These are phyloP conservation scores for Lycaena phlaeas DNA, from an alignment of 2,888 invertebrate species.

Conservation along the genomic window DNA sequence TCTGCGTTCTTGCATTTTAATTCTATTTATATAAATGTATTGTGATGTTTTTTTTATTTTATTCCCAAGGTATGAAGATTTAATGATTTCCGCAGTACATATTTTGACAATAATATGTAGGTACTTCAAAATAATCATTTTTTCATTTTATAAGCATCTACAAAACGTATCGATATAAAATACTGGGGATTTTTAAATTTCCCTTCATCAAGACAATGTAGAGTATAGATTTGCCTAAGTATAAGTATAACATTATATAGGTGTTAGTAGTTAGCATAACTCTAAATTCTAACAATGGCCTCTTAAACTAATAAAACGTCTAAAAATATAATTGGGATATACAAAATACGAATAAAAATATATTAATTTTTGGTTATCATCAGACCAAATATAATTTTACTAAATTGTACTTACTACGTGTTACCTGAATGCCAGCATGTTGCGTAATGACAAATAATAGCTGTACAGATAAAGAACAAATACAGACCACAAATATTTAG, in stretches of 20 bases:
- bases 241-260: neutral
- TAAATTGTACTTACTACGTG: neutral
- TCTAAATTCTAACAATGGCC: neutral
- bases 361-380: constrained; percentile 22
- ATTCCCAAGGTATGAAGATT: no score
- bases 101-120: no score
- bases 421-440: constrained; percentile 24
- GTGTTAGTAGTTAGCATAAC: neutral
- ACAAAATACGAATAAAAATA: neutral
- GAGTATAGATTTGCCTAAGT: no score
- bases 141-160: no score
- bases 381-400: constrained; percentile 4
- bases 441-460: constrained; percentile 32
- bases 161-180: no score
- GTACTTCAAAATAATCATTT: no score
- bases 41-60: no score
- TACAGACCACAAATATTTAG: constrained; percentile 49
- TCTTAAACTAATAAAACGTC: neutral
- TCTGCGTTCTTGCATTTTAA: no score
- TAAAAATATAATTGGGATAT: constrained; percentile 4
- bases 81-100: no score
- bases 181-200: no score
- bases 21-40: no score
- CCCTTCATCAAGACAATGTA: no score
- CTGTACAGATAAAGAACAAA: constrained; percentile 48